These are phyloP conservation scores for Dinocampus coccinellae DNA, from an alignment of 2,888 invertebrate genomes.

Conservation along the genomic window DNA sequence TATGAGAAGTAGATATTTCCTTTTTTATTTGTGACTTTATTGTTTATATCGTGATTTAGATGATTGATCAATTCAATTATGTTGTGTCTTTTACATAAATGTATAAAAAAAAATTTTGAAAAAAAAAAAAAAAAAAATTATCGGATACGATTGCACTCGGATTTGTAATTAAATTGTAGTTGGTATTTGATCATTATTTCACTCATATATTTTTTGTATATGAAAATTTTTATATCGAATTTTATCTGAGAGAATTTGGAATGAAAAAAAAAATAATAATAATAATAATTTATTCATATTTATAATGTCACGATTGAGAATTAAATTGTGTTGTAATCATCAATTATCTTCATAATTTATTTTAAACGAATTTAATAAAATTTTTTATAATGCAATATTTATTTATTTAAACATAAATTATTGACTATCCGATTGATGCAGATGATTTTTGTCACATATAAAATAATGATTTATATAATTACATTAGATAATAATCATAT, in stretches of 20 bases:
- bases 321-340: not conserved
- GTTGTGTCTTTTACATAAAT: not conserved
- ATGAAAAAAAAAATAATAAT: too few species aligned
- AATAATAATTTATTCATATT: not conserved
- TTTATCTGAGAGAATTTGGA: too few species aligned
- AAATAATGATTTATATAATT: conserved; percentile 18
- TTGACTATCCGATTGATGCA: not conserved
- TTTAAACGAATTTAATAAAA: too few species aligned
- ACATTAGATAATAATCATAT: conserved; percentile 5
- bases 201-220: too few species aligned
- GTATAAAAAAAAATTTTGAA: not conserved
- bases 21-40: not conserved
- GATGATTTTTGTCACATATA: conserved; percentile 1
- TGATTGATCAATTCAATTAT: not conserved
- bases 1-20: not conserved
- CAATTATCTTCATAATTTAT: not conserved
- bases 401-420: not conserved
- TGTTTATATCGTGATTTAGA: not conserved
- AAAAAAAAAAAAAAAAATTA: too few species aligned
- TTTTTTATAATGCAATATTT: not conserved
- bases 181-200: too few species aligned
- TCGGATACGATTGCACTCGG: too few species aligned
- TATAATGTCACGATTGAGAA: not conserved
- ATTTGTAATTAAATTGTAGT: too few species aligned
- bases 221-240: too few species aligned